A percentile compares a stretch with the other conserved stretches of the same genome.
These are phyloP conservation scores for Carettochelys insculpta DNA, from an alignment of 2,113 vertebrate species.

Conservation along the genomic window DNA sequence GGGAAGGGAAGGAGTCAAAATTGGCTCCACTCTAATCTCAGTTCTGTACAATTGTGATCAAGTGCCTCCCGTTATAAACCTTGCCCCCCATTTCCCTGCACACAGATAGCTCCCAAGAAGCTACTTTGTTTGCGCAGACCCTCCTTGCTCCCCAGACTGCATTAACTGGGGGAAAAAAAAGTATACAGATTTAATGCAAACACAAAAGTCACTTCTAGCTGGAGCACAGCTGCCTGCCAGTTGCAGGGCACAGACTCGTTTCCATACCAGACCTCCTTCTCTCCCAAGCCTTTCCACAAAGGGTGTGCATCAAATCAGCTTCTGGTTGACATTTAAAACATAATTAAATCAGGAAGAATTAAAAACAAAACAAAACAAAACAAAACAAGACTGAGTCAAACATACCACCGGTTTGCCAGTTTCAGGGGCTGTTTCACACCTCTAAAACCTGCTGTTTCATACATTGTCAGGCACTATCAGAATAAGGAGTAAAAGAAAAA, in stretches of 20 bases:
- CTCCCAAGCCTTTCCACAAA: not conserved
- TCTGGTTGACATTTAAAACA: not conserved
- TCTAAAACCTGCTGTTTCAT: not conserved
- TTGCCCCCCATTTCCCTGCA: not conserved
- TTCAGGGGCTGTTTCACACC: not conserved
- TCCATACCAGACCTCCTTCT: rapidly evolving
- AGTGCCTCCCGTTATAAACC: not conserved
- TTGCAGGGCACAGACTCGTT: not conserved
- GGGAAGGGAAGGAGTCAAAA: too few species aligned
- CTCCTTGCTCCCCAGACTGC: rapidly evolving
- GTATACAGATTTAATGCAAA: rapidly evolving
- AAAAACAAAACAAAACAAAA: not conserved
- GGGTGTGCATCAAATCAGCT: rapidly evolving
- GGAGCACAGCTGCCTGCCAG: not conserved
- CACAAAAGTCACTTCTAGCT: rapidly evolving
- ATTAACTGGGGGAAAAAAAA: rapidly evolving
- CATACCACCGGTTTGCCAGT: not conserved
- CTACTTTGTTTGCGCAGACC: not conserved
- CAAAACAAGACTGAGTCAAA: not conserved
- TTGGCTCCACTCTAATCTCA: not conserved
- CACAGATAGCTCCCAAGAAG: not conserved
- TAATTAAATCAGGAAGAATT: not conserved
- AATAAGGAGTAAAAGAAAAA: not conserved
- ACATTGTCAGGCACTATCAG: not conserved
- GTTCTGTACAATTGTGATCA: not conserved